phyloP scores from a whole-genome alignment of 2,113 vertebrate species.

The Arenaria interpres region DNA sequence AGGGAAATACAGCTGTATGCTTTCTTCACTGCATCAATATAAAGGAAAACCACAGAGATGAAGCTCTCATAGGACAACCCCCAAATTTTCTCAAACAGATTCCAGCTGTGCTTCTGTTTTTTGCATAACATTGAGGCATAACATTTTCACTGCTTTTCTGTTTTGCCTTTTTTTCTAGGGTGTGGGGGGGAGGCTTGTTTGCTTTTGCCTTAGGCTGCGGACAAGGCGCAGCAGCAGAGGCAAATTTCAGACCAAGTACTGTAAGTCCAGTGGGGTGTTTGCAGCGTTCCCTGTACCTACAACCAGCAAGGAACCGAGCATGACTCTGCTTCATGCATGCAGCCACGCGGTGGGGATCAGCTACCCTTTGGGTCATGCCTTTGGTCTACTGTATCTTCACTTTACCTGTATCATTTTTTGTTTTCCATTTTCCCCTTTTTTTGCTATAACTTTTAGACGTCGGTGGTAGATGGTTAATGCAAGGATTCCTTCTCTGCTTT shows the following conservation, averaged over 20 bases:
- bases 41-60: constrained; percentile 14
- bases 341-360: accelerated
- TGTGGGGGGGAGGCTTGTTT: not conserved
- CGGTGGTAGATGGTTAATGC: not conserved
- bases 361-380: not conserved
- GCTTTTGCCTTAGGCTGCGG: not conserved
- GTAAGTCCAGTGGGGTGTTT: not conserved
- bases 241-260: not conserved
- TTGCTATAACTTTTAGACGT: not conserved
- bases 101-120: not conserved
- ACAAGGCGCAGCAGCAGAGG: not conserved
- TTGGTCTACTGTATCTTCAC: not conserved
- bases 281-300: accelerated
- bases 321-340: not conserved
- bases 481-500: not conserved
- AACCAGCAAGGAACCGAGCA: accelerated
- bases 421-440: not conserved
- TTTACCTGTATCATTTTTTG: not conserved
- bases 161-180: not conserved
- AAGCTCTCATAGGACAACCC: not conserved
- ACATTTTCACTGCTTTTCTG: not conserved
- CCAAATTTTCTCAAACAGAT: not conserved
- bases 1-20: not conserved
- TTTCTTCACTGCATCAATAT: not conserved
- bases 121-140: not conserved